These are phyloP conservation scores for Mermis nigrescens DNA, from an alignment of 2,888 invertebrate genomes.

Conservation along the genomic window DNA sequence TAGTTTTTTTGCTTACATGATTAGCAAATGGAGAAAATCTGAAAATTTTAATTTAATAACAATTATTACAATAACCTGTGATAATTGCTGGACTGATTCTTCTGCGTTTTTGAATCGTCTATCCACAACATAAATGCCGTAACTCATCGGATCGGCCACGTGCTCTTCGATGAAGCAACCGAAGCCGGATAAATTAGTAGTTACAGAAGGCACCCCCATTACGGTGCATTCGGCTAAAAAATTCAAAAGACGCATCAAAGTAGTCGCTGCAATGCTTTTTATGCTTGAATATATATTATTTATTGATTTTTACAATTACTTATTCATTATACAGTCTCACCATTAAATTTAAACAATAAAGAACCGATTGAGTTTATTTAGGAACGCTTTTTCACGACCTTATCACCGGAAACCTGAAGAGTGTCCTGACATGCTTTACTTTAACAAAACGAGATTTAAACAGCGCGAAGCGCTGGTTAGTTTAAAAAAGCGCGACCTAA, in stretches of 20 bases:
- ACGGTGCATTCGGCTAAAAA: conserved; percentile 91
- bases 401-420: too few relatives aligned
- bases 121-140: conserved; percentile 91
- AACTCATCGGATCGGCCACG: conserved; percentile 86
- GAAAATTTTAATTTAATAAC: too few relatives aligned
- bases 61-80: conserved; percentile 34
- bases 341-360: too few relatives aligned
- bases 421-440: too few relatives aligned
- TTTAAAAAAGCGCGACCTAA: too few relatives aligned
- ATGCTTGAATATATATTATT: background rate
- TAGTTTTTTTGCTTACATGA: too few relatives aligned
- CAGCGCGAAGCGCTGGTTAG: too few relatives aligned
- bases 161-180: conserved; percentile 90
- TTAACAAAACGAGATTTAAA: too few relatives aligned
- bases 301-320: background rate
- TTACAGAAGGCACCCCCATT: conserved; percentile 98
- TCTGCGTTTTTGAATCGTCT: conserved; percentile 70
- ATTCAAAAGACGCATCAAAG: conserved; percentile 8
- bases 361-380: too few relatives aligned
- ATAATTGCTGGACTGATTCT: conserved; percentile 70
- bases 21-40: too few relatives aligned
- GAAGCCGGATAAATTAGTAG: conserved; percentile 82
- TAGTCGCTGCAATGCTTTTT: background rate
- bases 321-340: background rate
- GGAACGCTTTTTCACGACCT: too few relatives aligned